Conservation (phyloP, 2,888 invertebrate species). For the Leptopilina myrica region DNA sequence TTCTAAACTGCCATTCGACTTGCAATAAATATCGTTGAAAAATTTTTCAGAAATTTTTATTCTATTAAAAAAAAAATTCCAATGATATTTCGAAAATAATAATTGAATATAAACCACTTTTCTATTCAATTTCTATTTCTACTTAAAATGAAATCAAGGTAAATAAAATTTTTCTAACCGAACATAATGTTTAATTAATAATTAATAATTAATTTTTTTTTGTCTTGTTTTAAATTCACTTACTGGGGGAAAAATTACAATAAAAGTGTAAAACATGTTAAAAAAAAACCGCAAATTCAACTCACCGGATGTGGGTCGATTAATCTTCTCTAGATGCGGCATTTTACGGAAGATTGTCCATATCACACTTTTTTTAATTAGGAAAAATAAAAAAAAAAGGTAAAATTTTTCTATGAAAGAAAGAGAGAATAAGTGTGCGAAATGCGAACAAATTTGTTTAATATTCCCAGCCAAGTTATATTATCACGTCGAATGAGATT, state of each 20-base stretch:
- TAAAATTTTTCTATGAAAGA: background rate
- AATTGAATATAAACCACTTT: too few species aligned
- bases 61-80: too few species aligned
- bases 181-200: too few species aligned
- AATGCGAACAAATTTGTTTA: background rate
- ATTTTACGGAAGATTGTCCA: constrained; percentile 17
- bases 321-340: background rate
- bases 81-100: too few species aligned
- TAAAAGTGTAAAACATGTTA: background rate
- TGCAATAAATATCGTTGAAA: background rate
- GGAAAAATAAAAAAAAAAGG: background rate
- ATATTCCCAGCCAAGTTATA: constrained; percentile 16
- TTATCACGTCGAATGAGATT: background rate
- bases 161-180: too few species aligned
- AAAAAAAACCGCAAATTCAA: constrained; percentile 4
- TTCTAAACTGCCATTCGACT: constrained; percentile 15
- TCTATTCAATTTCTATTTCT: too few species aligned
- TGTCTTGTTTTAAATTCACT: background rate
- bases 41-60: too few species aligned
- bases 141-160: too few species aligned
- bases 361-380: background rate
- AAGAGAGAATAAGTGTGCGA: background rate
- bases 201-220: too few species aligned
- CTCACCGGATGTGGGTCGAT: constrained; percentile 32
- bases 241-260: background rate